Evolutionary conservation across 2,888 invertebrate genomes (phyloP), one percentile per base, ranked within the genome.

Genomic region (Panopea generosa): DNA sequence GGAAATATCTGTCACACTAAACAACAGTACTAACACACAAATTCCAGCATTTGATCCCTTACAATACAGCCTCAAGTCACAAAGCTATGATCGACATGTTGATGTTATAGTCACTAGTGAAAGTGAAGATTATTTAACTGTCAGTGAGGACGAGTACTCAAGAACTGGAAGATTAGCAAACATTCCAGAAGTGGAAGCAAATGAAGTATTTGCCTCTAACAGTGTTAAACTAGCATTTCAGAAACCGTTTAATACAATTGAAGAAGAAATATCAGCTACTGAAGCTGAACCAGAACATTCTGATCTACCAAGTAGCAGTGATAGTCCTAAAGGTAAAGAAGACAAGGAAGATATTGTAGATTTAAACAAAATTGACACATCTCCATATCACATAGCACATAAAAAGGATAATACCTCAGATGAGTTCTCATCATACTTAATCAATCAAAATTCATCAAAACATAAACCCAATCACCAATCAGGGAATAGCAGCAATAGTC

Each of bases 1-100:
- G 77, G 83, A 84, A 77, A 83, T 84, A 77, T 80, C 82, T 47
- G 77, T 83, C 9, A 83, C 80, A 16, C 57, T 83, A 27, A 77
- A 81, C 56, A 66, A 70, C 52, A 71, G 59, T 53, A 57, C 50
- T 6, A 67, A 61, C 47, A 16, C 57, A 45, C 38, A 53, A 43
- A 16, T 50, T 1, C 49, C 67, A 29, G 7, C 63, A 20, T 76
- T 69, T 38, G 80, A 80, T 63, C 70, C 80, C 3, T 63, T 67
- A 29, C 80, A 80, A 56, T 80, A 73, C 50, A 80, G 80, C 53
- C 16, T 80, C 7, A 80, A 80, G 50, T 76, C 80, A 3, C 74
- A 74, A 52, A 77, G 74, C 63, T 80, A 80, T 57, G 80, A 80
- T 68, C 61, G 77, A 7, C 56, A 70, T 26, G 67, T 77, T 7